These are phyloP conservation scores for Sinella curviseta DNA, from an alignment of 1,140 invertebrate genomes.

Conservation along the genomic window DNA sequence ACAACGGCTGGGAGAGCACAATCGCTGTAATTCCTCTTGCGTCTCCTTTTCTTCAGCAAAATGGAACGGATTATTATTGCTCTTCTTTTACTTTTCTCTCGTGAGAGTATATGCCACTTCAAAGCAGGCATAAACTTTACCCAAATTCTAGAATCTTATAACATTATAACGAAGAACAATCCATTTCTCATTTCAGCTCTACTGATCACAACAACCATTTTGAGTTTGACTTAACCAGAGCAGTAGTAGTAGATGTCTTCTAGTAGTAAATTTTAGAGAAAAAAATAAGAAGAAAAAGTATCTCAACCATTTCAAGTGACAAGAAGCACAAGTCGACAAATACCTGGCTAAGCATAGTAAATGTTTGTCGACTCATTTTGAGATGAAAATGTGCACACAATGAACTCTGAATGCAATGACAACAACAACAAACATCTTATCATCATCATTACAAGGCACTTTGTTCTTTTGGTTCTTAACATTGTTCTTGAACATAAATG, in stretches of 20 bases:
- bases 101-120: background rate
- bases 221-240: constrained; percentile 7
- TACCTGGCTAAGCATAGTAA: no score
- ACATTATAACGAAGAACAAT: background rate
- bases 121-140: background rate
- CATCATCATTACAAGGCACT: background rate
- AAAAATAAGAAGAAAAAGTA: no score
- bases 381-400: no score
- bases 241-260: background rate
- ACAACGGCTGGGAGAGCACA: no score
- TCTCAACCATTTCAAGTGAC: no score
- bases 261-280: no score
- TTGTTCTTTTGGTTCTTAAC: background rate
- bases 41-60: constrained; percentile 8
- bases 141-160: no score
- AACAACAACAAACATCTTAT: background rate
- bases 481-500: constrained; percentile 1
- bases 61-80: constrained; percentile 13
- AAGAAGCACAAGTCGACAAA: no score
- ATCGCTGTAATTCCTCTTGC: no score
- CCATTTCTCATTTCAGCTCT: constrained; percentile 15
- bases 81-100: background rate
- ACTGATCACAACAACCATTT: background rate
- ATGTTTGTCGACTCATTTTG: no score
- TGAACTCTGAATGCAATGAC: background rate